phyloP scores from a whole-genome alignment of 2,797 vertebrate species.

The Xerus rutilus region DNA sequence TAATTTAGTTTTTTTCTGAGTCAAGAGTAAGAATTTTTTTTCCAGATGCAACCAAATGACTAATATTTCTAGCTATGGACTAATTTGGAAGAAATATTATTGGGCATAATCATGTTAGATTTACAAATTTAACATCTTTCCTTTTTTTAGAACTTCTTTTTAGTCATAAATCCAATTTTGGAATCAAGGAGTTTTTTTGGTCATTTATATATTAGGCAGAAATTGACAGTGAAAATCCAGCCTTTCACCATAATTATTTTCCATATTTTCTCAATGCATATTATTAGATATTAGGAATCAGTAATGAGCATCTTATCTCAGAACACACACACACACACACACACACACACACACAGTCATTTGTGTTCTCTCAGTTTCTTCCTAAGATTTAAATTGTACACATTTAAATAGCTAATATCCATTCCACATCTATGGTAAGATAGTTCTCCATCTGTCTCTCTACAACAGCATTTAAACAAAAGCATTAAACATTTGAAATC shows the following conservation, averaged over 20 bases:
- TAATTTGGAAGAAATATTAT: constrained; percentile 69
- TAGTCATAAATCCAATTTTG: constrained; percentile 57
- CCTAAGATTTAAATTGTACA: constrained; percentile 30
- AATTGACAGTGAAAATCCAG: constrained; percentile 38
- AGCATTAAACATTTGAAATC: not conserved
- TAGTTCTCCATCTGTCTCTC: not conserved
- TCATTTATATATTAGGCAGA: constrained; percentile 35
- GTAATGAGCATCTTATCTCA: not conserved
- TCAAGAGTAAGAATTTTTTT: constrained; percentile 57
- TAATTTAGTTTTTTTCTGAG: constrained; percentile 62
- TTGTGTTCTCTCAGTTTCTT: not conserved
- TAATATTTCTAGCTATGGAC: constrained; percentile 66
- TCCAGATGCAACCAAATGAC: constrained; percentile 64
- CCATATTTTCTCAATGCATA: constrained; percentile 39
- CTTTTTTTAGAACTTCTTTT: constrained; percentile 70
- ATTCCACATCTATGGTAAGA: not conserved
- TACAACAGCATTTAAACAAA: not conserved
- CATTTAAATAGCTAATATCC: not conserved
- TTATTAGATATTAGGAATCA: constrained; percentile 60
- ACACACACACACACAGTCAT: not conserved
- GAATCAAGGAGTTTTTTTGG: constrained; percentile 60
- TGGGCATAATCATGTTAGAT: constrained; percentile 65
- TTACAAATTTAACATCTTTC: constrained; percentile 66
- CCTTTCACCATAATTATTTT: not conserved
- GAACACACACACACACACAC: not conserved